Evolutionary conservation across 1,140 invertebrate species (phyloP), one percentile per base, ranked within the genome.

Genomic region (Phymorhynchus buccinoides): DNA sequence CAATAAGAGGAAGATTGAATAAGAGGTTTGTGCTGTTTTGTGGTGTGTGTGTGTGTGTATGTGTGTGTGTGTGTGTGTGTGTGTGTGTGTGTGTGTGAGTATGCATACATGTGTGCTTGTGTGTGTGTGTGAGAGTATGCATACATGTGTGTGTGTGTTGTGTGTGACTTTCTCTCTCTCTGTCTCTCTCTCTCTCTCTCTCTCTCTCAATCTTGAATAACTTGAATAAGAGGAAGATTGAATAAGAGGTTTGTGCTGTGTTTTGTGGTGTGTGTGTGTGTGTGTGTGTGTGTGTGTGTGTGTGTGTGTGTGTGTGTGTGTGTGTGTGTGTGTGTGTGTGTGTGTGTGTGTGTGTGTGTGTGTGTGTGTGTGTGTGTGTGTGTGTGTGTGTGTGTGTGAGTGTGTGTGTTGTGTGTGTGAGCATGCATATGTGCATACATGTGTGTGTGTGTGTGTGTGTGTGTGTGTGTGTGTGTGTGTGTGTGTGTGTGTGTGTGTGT

Each of bases 181-280:
- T n/a, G n/a, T n/a, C n/a, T n/a, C n/a, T n/a, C n/a, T n/a, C n/a
- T n/a, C n/a, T n/a, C n/a, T n/a, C n/a, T n/a, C n/a, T n/a, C n/a
- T n/a, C n/a, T n/a, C n/a, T n/a, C n/a, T n/a, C n/a, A n/a, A n/a
- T n/a, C n/a, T n/a, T n/a, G n/a, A n/a, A n/a, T n/a, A n/a, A n/a
- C n/a, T n/a, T n/a, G n/a, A n/a, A n/a, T n/a, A n/a, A n/a, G n/a
- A n/a, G n/a, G n/a, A n/a, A n/a, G n/a, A n/a, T n/a, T n/a, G n/a
- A n/a, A n/a, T n/a, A n/a, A n/a, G n/a, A n/a, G n/a, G n/a, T n/a
- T n/a, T n/a, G n/a, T n/a, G n/a, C n/a, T n/a, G n/a, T n/a, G n/a
- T n/a, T n/a, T n/a, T n/a, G n/a, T n/a, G n/a, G n/a, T 71, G 68
- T 71, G 68, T 35, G 35, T 71, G 68, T 71, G 68, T 48, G 44